Evolutionary conservation across 2,888 invertebrate genomes (phyloP).

Genomic region (Matsumyia berberina): DNA sequence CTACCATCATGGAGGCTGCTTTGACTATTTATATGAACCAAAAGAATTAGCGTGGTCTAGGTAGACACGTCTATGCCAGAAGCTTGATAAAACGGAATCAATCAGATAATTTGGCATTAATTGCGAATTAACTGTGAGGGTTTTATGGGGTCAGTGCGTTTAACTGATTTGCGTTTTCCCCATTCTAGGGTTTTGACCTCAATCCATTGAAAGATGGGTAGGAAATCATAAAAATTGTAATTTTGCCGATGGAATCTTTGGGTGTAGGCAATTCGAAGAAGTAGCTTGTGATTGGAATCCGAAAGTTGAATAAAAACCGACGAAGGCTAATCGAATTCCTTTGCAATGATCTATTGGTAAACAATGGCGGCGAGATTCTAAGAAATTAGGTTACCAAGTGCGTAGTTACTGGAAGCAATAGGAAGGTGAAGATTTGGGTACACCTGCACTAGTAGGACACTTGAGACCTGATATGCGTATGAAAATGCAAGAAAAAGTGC

Average conservation of each 20-base stretch:
- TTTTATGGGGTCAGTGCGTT: slow-evolving; percentile 26
- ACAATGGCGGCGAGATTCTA: neutral
- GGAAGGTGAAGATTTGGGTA: no score
- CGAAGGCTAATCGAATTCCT: neutral
- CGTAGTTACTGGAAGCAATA: no score
- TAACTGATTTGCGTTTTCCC: neutral
- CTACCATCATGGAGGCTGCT: neutral
- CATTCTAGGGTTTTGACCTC: neutral
- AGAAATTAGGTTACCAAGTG: no score
- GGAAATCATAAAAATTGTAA: neutral
- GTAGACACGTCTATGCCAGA: neutral
- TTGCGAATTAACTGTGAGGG: slow-evolving; percentile 6
- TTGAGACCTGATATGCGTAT: no score
- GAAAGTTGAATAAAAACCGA: neutral
- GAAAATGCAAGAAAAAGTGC: no score
- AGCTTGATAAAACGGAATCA: neutral
- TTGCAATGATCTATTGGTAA: neutral
- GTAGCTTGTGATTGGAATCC: neutral
- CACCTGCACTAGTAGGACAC: no score
- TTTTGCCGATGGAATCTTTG: slow-evolving; percentile 1
- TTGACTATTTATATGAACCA: slow-evolving; percentile 40
- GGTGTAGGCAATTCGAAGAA: neutral
- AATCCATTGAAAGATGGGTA: neutral
- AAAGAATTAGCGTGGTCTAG: no score
- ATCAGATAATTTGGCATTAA: slow-evolving; percentile 12